phyloP scores from a whole-genome alignment of 2,797 vertebrate species.

The Zenarchopterus dispar region DNA sequence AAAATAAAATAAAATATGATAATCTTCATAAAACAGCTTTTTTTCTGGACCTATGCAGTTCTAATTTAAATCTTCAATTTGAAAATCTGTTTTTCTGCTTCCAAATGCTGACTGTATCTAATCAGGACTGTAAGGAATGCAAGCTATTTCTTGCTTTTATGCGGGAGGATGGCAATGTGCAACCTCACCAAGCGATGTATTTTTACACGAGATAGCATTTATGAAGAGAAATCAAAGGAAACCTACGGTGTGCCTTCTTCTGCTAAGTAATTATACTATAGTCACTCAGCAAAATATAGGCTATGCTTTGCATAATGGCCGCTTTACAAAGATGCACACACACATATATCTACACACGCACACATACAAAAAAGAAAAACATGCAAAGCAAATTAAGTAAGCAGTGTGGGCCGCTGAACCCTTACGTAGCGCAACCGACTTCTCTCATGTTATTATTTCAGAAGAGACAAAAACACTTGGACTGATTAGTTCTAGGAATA shows the following conservation, averaged over 20 bases:
- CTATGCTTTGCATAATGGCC: slow-evolving; percentile 54
- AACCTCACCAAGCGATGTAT: slow-evolving; percentile 21
- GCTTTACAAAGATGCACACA: slow-evolving; percentile 21
- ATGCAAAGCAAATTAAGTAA: slow-evolving; percentile 62
- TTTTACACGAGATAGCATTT: slow-evolving; percentile 48
- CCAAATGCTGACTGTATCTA: background rate
- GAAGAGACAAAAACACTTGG: slow-evolving; percentile 79
- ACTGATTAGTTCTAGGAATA: slow-evolving; percentile 82
- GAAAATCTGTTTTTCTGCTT: slow-evolving; percentile 5
- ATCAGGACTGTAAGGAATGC: background rate
- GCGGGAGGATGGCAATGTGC: background rate
- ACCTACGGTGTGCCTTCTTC: slow-evolving; percentile 27
- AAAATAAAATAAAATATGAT: background rate
- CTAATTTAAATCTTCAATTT: slow-evolving; percentile 1
- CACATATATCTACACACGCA: background rate
- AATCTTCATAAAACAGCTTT: background rate
- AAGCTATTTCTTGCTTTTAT: slow-evolving; percentile 7
- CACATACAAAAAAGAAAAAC: slow-evolving; percentile 34
- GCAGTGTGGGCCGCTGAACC: slow-evolving; percentile 62
- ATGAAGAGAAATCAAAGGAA: slow-evolving; percentile 54
- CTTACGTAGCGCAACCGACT: slow-evolving; percentile 56
- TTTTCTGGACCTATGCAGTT: background rate
- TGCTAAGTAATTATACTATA: slow-evolving; percentile 53
- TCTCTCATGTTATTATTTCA: slow-evolving; percentile 75
- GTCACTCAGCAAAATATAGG: slow-evolving; percentile 65